Evolutionary conservation across 2,888 invertebrate species (phyloP), one percentile per base, ranked within the genome.

Genomic region (Acrocyrtus sp.): DNA sequence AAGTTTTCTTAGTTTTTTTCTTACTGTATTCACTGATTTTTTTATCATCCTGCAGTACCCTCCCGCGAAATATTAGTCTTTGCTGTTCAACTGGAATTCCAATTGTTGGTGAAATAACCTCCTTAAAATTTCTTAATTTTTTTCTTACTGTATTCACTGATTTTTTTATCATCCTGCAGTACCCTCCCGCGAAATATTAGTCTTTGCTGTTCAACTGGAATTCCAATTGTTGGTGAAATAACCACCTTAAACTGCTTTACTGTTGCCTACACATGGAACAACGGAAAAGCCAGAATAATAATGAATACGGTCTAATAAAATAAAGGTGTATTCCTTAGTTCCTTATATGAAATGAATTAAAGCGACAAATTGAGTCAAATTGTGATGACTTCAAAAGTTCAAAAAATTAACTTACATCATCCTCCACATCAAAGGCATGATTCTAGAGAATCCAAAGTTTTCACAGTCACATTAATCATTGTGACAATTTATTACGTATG

Each of bases 181-280:
- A 97, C 95, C 84, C 94, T 88, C n/a, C 98, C 98, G 84, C 94
- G 94, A 84, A 94, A 97, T 81, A 98, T 98, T 43, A 98, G 89
- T 69, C 97, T 89, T 84, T 97, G 97, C 54, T 91, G 89, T 75
- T 91, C 91, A 6, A 91, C 90, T 24, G 92, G 88, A 80, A 97
- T 92, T 69, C 88, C 90, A 79, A 97, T 92, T 76, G 90, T 88
- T 58, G 90, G 90, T 3, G 90, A 89, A 77, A 95, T 92, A 80
- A 89, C 88, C 80, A 91, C 90, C 84, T 95, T 95, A 82, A 95
- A 91, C 83, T 92, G 89, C 68, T 89, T 88, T 60, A 95, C 92
- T n/a, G 51, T 41, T 26, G 47, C 26, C 56, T 65, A n/a, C n/a
- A n/a, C n/a, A n/a, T n/a, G 39, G 94, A 94, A 85, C 66, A 8